Percentiles rank a stretch among this genome's conserved stretches.
phyloP scores from a whole-genome alignment of 2,113 vertebrate species.

The Amphiprion percula region DNA sequence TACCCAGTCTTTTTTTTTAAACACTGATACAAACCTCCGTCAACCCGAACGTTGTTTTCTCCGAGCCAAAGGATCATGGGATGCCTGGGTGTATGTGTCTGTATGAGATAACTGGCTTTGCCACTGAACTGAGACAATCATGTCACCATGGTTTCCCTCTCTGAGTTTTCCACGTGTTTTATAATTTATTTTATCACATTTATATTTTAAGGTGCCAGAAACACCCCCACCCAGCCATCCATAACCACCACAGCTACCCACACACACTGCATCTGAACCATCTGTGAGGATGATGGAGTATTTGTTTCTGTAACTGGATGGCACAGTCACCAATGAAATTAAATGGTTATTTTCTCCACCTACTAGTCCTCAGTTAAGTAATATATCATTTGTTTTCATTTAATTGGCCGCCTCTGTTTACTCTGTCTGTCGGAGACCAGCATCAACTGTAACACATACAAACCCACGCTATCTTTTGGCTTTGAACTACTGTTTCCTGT shows the following conservation, averaged over 20 bases:
- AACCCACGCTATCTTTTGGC: too few species aligned
- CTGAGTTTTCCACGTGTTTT: slow-evolving; percentile 48
- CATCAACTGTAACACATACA: too few species aligned
- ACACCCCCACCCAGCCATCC: slow-evolving; percentile 27
- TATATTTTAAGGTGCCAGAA: slow-evolving; percentile 58
- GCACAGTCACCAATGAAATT: slow-evolving; percentile 21
- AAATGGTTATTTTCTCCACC: slow-evolving; percentile 27
- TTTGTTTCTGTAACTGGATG: slow-evolving; percentile 7
- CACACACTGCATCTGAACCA: slow-evolving; percentile 13
- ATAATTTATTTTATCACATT: slow-evolving; percentile 76
- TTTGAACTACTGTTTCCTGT: neutral
- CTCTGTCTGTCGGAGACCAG: too few species aligned
- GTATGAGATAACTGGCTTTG: slow-evolving; percentile 74
- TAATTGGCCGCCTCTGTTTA: neutral
- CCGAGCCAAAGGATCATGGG: slow-evolving; percentile 68
- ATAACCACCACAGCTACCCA: slow-evolving; percentile 15
- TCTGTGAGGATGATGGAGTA: slow-evolving; percentile 13
- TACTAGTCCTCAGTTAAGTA: neutral
- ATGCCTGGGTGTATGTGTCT: slow-evolving; percentile 67
- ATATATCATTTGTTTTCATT: neutral
- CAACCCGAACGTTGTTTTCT: slow-evolving; percentile 61
- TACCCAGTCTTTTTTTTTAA: slow-evolving; percentile 52
- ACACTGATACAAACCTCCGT: slow-evolving; percentile 63
- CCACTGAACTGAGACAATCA: slow-evolving; percentile 66
- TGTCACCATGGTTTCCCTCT: slow-evolving; percentile 55